These are phyloP conservation scores for Poeciliopsis prolifica DNA, from an alignment of 2,113 vertebrate genomes.

Conservation along the genomic window DNA sequence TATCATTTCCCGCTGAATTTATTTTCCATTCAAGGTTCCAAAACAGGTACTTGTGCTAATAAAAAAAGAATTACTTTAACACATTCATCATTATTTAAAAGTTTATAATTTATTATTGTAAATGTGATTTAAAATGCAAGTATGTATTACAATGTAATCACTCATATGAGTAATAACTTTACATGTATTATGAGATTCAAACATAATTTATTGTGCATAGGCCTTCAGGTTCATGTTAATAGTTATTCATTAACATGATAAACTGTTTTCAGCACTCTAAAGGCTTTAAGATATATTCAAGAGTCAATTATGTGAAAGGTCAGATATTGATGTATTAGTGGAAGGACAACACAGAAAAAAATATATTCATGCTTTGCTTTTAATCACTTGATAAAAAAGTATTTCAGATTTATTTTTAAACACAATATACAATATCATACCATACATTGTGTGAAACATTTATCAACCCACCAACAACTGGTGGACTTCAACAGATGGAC, in stretches of 20 bases:
- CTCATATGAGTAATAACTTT: background rate
- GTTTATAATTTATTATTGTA: background rate
- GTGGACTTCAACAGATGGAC: slow-evolving; percentile 82
- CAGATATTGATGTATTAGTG: background rate
- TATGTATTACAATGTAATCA: background rate
- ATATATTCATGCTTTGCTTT: slow-evolving; percentile 93
- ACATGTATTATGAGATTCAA: background rate
- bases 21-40: no score
- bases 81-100: background rate
- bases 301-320: background rate
- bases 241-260: background rate
- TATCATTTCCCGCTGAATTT: no score
- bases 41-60: no score
- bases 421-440: slow-evolving; percentile 99
- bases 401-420: slow-evolving; percentile 91
- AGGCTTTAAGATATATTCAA: background rate
- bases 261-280: background rate
- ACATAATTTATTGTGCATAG: background rate
- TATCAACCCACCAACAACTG: slow-evolving; percentile 88
- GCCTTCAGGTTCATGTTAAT: background rate
- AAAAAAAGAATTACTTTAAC: no score
- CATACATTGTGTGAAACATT: slow-evolving; percentile 97
- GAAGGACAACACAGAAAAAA: background rate
- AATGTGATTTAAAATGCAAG: background rate
- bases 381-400: slow-evolving; percentile 99